Conservation (phyloP, 2,888 invertebrate species). For the Miltochrista miniata region DNA sequence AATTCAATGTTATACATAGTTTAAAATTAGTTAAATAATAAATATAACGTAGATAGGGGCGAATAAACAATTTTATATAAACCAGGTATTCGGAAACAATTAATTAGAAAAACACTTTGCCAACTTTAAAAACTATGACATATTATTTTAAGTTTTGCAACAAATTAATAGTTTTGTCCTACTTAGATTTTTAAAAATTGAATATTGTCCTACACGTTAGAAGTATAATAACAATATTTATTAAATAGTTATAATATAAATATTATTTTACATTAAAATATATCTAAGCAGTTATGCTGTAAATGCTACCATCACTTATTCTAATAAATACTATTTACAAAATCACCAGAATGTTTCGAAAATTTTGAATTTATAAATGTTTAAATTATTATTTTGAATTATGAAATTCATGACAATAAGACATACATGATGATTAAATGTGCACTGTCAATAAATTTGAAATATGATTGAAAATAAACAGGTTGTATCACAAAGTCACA, state of each 20-base stretch:
- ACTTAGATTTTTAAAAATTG: constrained; percentile 38
- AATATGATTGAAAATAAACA: constrained; percentile 6
- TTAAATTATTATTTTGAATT: no score
- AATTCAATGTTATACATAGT: constrained; percentile 53
- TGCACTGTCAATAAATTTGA: neutral
- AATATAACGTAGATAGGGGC: constrained; percentile 37
- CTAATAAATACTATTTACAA: constrained; percentile 83
- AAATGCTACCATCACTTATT: constrained; percentile 77
- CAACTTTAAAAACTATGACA: constrained; percentile 41
- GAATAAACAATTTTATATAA: constrained; percentile 31
- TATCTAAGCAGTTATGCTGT: constrained; percentile 76
- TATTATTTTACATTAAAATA: constrained; percentile 81
- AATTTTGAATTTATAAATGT: constrained; percentile 31
- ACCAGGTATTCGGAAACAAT: constrained; percentile 25
- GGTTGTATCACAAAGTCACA: constrained; percentile 32
- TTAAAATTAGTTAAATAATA: constrained; percentile 52
- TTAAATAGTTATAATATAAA: constrained; percentile 76
- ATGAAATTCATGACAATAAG: no score
- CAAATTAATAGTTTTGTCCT: constrained; percentile 13
- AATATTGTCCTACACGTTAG: constrained; percentile 70
- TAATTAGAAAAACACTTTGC: constrained; percentile 14
- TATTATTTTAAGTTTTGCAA: constrained; percentile 26
- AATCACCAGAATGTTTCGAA: constrained; percentile 73
- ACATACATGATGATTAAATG: no score
- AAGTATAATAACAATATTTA: constrained; percentile 73